Evolutionary conservation across 1,140 invertebrate genomes (phyloP), one percentile per base, ranked within the genome.

Genomic region (Melanaphis sacchari): DNA sequence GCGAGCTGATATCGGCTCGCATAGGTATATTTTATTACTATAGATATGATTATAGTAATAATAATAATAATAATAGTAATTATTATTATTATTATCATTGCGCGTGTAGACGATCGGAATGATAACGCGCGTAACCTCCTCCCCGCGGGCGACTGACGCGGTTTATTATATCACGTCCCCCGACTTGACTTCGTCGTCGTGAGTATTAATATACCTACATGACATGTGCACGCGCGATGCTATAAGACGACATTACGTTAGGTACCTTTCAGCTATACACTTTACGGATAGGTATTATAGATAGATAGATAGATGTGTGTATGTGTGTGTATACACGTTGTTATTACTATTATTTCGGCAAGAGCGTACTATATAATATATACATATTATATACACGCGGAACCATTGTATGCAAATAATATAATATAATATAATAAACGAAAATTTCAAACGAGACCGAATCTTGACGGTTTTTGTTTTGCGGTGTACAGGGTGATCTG

Each of bases 401-500:
- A n/a, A 89, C 88, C 88, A 89, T 89, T 89, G 88, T 89, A 89
- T 89, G 88, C 49, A 89, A 89, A 89, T 89, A 89, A 89, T 89
- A 46, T 43, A 43, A 85, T 49, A 88, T 36, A 59, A 59, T 59
- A 59, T 59, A 76, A 76, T 76, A 54, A 38, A 38, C 85, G 9
- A 89, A 89, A 89, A 89, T 54, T 89, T 89, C 49, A 38, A 89
- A 89, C 88, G n/a, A 89, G 22, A 89, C 87, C n/a, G 49, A 54
- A 24, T 89, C 88, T 36, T n/a, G 49, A 40, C 36, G 22, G 49
- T 89, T 89, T 89, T 89, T 89, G 46, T 89, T 89, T 54, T 36
- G 88, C 40, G 15, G 59, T 76, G 59, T 76, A 76, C 59, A 76
- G 59, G 59, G n/a, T 76, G 59, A 76, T 76, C 59, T 76, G 6